phyloP scores from a whole-genome alignment of 2,113 vertebrate genomes.

The Promerops cafer region DNA sequence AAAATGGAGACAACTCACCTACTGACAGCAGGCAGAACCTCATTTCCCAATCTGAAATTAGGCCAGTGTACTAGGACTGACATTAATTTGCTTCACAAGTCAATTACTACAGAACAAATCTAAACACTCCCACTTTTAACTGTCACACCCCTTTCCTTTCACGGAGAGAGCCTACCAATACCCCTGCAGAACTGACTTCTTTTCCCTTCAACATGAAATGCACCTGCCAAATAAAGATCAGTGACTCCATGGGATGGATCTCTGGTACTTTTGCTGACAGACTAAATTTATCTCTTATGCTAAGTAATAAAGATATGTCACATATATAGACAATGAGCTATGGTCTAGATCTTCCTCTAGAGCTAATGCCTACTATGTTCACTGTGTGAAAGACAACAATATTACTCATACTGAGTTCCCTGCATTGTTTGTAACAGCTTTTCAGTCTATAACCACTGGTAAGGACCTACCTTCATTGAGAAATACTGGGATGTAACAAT shows the following conservation, averaged over 20 bases:
- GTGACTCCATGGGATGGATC: not conserved
- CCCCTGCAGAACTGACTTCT: not conserved
- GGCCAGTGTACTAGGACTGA: not conserved
- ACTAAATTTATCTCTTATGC: not conserved
- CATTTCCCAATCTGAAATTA: not conserved
- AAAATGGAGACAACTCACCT: not conserved
- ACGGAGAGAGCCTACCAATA: not conserved
- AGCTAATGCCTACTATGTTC: not conserved
- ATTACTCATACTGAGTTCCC: not conserved
- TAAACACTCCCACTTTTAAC: not conserved
- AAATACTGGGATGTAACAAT: not conserved
- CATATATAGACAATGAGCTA: not conserved
- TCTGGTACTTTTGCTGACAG: not conserved
- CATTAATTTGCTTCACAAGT: not conserved
- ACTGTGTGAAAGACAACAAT: not conserved
- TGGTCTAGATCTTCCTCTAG: not conserved
- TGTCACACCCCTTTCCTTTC: not conserved
- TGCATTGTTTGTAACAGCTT: not conserved
- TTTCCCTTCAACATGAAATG: not conserved
- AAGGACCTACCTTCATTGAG: not conserved
- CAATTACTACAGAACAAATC: not conserved
- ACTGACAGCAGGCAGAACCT: not conserved
- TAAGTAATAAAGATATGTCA: not conserved
- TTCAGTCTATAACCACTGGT: not conserved
- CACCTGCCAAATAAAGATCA: not conserved